Evolutionary conservation across 1,140 invertebrate species (phyloP), one percentile per base, ranked within the genome.

Genomic region (Gonioctena quinquepunctata): DNA sequence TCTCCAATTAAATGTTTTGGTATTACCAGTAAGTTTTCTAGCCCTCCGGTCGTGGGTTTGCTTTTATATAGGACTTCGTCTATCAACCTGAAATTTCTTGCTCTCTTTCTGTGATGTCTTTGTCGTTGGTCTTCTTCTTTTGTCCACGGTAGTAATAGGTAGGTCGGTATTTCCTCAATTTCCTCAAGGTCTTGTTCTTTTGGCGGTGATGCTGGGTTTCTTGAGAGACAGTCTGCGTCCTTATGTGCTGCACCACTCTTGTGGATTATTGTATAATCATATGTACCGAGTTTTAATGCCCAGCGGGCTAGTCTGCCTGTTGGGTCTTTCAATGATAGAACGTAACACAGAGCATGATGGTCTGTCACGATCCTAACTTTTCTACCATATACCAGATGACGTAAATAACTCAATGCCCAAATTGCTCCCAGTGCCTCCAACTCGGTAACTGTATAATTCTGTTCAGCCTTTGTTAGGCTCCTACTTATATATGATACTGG

Each of bases 271-370:
- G 50, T 27, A 23, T 21, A 70, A 6, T 66, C 63, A 26, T 50
- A 71, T 68, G 68, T 56, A 42, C 11, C n/a, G 21, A 71, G 25
- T 11, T 3, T 68, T 0, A 71, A 19, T 19, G 16, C 8, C 54
- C 65, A 71, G n/a, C 69, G 27, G 18, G 23, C 23, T 2, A 71
- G 26, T 60, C 50, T 26, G 2, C 65, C 60, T 49, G 19, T 50
- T 2, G 69, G 69, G 16, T 71, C 69, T n/a, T 71, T 71, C 7
- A 68, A 23, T 11, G 63, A 56, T 6, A 70, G 13, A 13, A 70
- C 2, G 64, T 64, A 70, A 23, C 52, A 7, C 1, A 57, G 56
- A n/a, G n/a, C n/a, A n/a, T n/a, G n/a, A n/a, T n/a, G 54, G 16
- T 67, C 66, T 8, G 66, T 67, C 4, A 59, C 7, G 16, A 67